Percentiles rank a stretch among this genome's conserved stretches.
phyloP scores from a whole-genome alignment of 2,113 vertebrate species.

The Sylvietta virens region DNA sequence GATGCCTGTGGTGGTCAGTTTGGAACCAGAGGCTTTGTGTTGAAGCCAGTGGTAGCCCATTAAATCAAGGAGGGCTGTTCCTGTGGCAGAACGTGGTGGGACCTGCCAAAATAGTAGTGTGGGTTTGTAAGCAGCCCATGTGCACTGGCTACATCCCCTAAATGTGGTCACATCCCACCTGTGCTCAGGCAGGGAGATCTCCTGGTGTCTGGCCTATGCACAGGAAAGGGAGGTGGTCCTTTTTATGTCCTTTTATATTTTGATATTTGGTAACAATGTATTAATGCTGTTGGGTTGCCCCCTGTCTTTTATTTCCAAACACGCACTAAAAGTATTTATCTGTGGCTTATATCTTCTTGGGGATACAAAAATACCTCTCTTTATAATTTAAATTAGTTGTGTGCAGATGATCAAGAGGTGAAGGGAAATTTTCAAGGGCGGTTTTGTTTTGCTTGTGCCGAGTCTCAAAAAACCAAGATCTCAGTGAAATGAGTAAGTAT shows the following conservation, averaged over 20 bases:
- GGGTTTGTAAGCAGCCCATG: not conserved
- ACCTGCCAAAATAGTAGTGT: not conserved
- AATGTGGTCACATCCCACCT: fast-evolving
- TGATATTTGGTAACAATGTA: not conserved
- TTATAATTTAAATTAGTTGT: not conserved
- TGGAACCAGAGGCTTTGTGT: not conserved
- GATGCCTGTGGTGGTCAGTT: not conserved
- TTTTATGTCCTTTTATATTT: not conserved
- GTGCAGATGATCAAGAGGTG: not conserved
- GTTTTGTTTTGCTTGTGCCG: not conserved
- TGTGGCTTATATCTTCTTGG: not conserved
- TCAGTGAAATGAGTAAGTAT: not conserved
- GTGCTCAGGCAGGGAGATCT: not conserved
- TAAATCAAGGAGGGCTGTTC: not conserved
- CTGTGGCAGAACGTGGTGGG: not conserved
- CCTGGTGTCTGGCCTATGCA: not conserved
- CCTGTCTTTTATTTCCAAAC: not conserved
- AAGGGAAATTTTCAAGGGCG: not conserved
- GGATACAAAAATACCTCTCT: not conserved
- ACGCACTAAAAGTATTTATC: not conserved
- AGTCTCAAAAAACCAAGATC: not conserved
- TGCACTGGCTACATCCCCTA: not conserved
- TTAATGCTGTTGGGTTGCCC: not conserved
- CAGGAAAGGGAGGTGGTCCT: not conserved
- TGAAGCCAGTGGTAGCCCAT: not conserved